Evolutionary conservation across 2,888 invertebrate species (phyloP).

Genomic region (Parochlus steinenii): DNA sequence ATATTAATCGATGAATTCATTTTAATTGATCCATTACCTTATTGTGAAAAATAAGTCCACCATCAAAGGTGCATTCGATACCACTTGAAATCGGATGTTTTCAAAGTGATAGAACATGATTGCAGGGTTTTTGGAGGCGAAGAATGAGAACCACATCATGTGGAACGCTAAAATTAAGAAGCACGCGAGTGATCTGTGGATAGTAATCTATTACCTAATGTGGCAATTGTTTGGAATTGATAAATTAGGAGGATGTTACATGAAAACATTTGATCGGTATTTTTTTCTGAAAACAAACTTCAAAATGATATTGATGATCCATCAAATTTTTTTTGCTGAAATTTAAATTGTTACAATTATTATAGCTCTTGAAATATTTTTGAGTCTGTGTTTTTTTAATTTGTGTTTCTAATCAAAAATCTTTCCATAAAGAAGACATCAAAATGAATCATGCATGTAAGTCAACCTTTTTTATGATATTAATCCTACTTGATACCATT

Average conservation of each 20-base stretch:
- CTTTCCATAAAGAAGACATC: too few relatives aligned
- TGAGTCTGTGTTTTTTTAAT: too few relatives aligned
- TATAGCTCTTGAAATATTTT: too few relatives aligned
- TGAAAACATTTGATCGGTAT: not conserved
- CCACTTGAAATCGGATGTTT: conserved; percentile 26
- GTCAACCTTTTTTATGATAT: not conserved
- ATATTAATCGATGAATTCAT: not conserved
- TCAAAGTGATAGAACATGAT: conserved; percentile 27
- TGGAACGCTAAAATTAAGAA: conserved; percentile 30
- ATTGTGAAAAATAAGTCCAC: conserved; percentile 30
- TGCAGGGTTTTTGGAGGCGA: conserved; percentile 27
- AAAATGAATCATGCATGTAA: too few relatives aligned
- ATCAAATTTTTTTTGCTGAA: not conserved
- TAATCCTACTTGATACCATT: conserved; percentile 22
- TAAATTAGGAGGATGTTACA: not conserved
- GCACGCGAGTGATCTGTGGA: conserved; percentile 24
- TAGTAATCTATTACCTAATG: not conserved
- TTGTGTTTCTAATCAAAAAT: too few relatives aligned
- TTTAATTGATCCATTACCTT: conserved; percentile 19
- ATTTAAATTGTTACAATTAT: too few relatives aligned
- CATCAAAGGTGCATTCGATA: conserved; percentile 27
- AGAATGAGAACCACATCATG: conserved; percentile 30
- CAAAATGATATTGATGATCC: not conserved
- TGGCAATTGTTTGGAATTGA: too few relatives aligned
- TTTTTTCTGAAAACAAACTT: not conserved